Evolutionary conservation across 2,113 vertebrate genomes (phyloP).

Genomic region (Thalassoma bifasciatum): DNA sequence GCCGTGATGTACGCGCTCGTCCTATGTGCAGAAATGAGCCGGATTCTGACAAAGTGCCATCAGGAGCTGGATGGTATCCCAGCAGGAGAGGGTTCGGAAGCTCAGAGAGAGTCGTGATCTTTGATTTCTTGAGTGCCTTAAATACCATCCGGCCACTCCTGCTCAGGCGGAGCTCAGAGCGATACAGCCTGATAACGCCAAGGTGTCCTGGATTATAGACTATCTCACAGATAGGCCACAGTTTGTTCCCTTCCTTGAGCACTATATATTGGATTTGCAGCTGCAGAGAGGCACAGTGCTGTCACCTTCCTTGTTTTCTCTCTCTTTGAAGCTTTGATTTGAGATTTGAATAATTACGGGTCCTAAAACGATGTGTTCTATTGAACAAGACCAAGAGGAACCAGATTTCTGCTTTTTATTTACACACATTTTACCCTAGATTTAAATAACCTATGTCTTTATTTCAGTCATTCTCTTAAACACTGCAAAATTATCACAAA

Average conservation of each 20-base stretch:
- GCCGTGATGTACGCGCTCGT: conserved; percentile 24
- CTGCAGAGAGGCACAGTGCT: conserved; percentile 45
- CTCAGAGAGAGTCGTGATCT: conserved; percentile 31
- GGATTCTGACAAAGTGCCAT: neutral
- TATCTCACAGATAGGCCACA: conserved; percentile 55
- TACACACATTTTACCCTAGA: no score
- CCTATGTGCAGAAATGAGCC: conserved; percentile 18
- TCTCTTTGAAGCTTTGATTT: conserved; percentile 33
- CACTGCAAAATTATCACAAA: no score
- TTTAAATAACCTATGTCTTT: no score
- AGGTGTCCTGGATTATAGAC: conserved; percentile 76
- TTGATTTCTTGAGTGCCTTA: conserved; percentile 62
- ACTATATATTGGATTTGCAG: conserved; percentile 66
- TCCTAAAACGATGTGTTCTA: no score
- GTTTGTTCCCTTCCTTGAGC: conserved; percentile 61
- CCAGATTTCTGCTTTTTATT: no score
- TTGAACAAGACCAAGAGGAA: no score
- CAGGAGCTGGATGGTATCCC: neutral
- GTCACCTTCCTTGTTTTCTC: conserved; percentile 49
- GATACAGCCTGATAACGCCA: conserved; percentile 70
- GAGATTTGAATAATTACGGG: no score
- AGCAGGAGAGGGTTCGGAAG: neutral
- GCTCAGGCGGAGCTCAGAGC: conserved; percentile 54
- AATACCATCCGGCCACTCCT: conserved; percentile 56
- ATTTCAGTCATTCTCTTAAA: no score